These are phyloP conservation scores for Papilio glaucus DNA, from an alignment of 1,140 invertebrate genomes.

Conservation along the genomic window DNA sequence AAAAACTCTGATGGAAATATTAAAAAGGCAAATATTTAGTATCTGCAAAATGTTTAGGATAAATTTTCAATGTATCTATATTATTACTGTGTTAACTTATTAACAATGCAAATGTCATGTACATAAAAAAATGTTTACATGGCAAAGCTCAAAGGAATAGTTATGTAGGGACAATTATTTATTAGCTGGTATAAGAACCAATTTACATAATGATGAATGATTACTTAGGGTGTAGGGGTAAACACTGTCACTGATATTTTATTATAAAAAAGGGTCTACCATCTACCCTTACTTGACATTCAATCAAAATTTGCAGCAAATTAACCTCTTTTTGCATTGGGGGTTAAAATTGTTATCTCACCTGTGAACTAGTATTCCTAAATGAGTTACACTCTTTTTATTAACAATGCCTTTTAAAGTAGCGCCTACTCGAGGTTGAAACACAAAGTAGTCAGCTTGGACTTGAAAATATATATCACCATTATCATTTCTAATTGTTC, in stretches of 20 bases:
- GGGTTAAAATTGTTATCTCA: constrained; percentile 42
- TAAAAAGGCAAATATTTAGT: not conserved
- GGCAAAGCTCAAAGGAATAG: too few species aligned
- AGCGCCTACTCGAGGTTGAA: constrained; percentile 80
- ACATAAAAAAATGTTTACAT: too few species aligned
- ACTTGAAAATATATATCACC: constrained; percentile 86
- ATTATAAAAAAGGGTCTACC: too few species aligned
- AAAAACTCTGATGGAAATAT: constrained; percentile 79
- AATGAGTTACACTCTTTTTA: constrained; percentile 85
- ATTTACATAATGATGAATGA: too few species aligned
- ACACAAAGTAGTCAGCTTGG: constrained; percentile 87
- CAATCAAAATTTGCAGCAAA: too few species aligned
- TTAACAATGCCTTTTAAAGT: constrained; percentile 84
- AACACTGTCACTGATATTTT: too few species aligned
- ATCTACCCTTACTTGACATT: too few species aligned
- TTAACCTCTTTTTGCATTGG: not conserved
- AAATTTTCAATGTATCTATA: not conserved
- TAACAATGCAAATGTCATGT: not conserved
- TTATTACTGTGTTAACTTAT: not conserved
- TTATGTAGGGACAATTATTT: too few species aligned
- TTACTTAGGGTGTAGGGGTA: too few species aligned
- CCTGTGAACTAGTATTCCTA: constrained; percentile 86
- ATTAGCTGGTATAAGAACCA: too few species aligned
- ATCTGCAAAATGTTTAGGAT: not conserved
- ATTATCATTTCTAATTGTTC: constrained; percentile 83